Evolutionary conservation across 1,140 invertebrate species (phyloP), one percentile per base, ranked within the genome.

Genomic region (Plectrocnemia conspersa): DNA sequence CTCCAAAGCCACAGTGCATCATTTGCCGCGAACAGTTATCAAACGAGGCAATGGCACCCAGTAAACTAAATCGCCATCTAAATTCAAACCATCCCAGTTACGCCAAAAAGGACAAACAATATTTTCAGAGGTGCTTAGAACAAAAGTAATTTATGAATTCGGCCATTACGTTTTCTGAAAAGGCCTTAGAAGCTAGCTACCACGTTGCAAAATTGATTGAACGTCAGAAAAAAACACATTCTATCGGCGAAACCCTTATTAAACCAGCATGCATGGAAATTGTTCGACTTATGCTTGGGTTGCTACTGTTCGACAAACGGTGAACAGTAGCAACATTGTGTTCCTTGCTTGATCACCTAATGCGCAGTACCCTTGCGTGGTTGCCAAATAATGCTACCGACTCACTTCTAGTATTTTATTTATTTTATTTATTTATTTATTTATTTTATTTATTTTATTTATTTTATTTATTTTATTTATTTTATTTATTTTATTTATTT

Each of bases 141-240:
- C 46, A 58, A 56, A 60, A 52, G 25, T 24, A 32, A 58, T 60
- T 56, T 52, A 49, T 60, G 58, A 58, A 44, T 58, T 60, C 58
- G 35, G 22, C 47, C 54, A 47, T 60, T 22, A 44, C 41, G 24
- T 24, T 60, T 60, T 44, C 58, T 52, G 55, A 59, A 46, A 59
- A 49, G 38, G 48, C 48, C 41, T 58, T 61, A 53, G 56, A 61
- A 58, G 59, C 55, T 58, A 59, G 54, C 29, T 59, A 58, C 18
- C 49, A 53, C 40, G 42, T 61, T 53, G 55, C 59, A 46, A 58
- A 52, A 59, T 54, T 61, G 54, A 59, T 59, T 53, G 59, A 55
- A 46, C 55, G 42, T 38, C 55, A 58, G 25, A 58, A 61, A 29
- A 60, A 60, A 54, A 27, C 55, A 54, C 52, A 61, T 55, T 59